Evolutionary conservation across 2,797 vertebrate genomes (phyloP), one percentile per base, ranked within the genome.

Genomic region (Catamblyrhynchus diadema): DNA sequence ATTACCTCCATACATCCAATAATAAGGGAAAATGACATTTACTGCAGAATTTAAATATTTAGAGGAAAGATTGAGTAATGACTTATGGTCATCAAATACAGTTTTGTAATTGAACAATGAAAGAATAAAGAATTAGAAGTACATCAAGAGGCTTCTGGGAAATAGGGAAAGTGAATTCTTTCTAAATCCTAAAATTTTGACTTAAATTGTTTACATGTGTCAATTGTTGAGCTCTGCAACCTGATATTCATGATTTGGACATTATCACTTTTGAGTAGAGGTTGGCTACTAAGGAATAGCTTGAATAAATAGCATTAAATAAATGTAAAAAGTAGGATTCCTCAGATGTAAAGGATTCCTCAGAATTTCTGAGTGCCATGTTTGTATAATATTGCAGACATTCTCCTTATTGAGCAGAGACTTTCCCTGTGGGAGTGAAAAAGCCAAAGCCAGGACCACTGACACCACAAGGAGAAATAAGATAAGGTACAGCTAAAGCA

Each of bases 21-120:
- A 91, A 91, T 66, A 94, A 94, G 59, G 88, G 93, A 96, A 91
- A 94, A 92, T 96, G 89, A 87, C 83, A 97, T 92, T 97, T 97
- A 96, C 41, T 88, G 90, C 41, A 89, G 89, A 96, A 96, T 90
- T 97, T 90, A 97, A 97, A 96, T 97, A 97, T 97, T 96, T 97
- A 97, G 84, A 62, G 92, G 82, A 89, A 92, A 70, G 81, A 83
- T 77, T 90, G 91, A 96, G 77, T 89, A 95, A 97, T 95, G 95
- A 81, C 74, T 94, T 95, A 92, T 10, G 48, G 77, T 83, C 93
- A 96, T 94, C 70, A 95, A 82, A 94, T 79, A 81, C 57, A 93
- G 73, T 88, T 96, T 95, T 89, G 73, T 95, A 97, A 96, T 75
- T 91, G 86, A 95, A 92, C 60, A 90, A 57, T 39, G 64, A 69